Percentiles rank a stretch among this genome's conserved stretches.
Evolutionary conservation across 2,888 invertebrate genomes (phyloP).

Genomic region (Alviniconcha strummeri): DNA sequence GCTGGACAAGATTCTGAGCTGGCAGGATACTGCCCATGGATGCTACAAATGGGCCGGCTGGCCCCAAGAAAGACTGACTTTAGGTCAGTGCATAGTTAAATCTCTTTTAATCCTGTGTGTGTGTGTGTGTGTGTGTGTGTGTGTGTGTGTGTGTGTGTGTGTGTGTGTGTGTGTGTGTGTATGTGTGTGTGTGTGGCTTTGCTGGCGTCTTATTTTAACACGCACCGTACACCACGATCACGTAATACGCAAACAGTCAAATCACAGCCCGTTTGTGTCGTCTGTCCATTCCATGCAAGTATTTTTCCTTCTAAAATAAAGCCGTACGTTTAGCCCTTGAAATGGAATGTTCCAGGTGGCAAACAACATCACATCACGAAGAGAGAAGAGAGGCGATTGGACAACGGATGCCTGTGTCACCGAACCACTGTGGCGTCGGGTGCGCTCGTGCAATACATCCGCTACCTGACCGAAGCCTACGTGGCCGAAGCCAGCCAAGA

Average conservation of each 20-base stretch:
- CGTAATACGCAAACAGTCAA: background rate
- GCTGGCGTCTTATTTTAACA: background rate
- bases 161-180: background rate
- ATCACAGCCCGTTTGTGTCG: background rate
- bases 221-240: background rate
- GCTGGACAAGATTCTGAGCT: conserved; percentile 65
- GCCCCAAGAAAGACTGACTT: conserved; percentile 40
- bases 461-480: conserved; percentile 57
- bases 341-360: background rate
- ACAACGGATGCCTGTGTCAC: conserved; percentile 67
- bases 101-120: background rate
- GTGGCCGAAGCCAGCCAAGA: background rate
- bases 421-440: conserved; percentile 67
- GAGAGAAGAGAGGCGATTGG: conserved; percentile 64
- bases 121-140: background rate
- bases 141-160: background rate
- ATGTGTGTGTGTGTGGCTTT: background rate
- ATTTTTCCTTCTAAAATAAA: background rate
- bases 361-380: conserved; percentile 36
- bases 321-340: background rate
- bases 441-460: conserved; percentile 64
- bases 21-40: conserved; percentile 64
- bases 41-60: conserved; percentile 58
- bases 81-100: conserved; percentile 46
- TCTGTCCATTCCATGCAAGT: background rate